Conservation (phyloP, 2,797 vertebrate species). For the Notolabrus celidotus region DNA sequence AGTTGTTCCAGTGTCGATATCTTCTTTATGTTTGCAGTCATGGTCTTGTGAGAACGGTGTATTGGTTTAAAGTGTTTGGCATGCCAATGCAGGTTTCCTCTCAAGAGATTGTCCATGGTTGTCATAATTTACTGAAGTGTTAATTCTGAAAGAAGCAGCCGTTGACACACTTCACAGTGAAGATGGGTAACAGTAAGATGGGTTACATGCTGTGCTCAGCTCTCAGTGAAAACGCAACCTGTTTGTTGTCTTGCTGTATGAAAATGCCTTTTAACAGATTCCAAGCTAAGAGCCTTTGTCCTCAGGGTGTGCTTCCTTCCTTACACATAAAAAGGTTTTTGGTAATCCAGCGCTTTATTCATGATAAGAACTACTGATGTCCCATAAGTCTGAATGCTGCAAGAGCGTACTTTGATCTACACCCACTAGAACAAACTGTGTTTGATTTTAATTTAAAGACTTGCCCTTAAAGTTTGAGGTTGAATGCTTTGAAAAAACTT, state of each 20-base stretch:
- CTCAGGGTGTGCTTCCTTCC: neutral
- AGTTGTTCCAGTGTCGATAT: constrained; percentile 37
- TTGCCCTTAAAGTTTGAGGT: too few species aligned
- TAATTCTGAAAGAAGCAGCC: neutral
- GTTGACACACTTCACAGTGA: neutral
- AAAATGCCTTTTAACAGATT: constrained; percentile 9
- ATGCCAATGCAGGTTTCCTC: constrained; percentile 20
- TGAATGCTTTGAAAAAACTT: too few species aligned
- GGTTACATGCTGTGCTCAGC: neutral
- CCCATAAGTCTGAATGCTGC: neutral
- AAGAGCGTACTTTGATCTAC: neutral
- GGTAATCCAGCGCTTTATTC: constrained; percentile 10
- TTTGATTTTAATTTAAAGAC: too few species aligned
- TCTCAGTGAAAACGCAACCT: neutral
- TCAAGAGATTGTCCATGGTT: neutral
- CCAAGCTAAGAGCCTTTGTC: neutral
- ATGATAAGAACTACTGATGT: constrained; percentile 3
- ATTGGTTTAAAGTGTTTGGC: constrained; percentile 39
- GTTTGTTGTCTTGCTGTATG: constrained; percentile 1
- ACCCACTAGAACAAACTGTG: neutral
- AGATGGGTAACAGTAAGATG: neutral
- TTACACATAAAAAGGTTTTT: constrained; percentile 7
- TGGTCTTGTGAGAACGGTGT: neutral
- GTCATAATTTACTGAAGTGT: neutral
- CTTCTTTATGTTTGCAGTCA: constrained; percentile 8